Conservation (phyloP, 2,113 vertebrate species). For the Centropus unirufus region DNA sequence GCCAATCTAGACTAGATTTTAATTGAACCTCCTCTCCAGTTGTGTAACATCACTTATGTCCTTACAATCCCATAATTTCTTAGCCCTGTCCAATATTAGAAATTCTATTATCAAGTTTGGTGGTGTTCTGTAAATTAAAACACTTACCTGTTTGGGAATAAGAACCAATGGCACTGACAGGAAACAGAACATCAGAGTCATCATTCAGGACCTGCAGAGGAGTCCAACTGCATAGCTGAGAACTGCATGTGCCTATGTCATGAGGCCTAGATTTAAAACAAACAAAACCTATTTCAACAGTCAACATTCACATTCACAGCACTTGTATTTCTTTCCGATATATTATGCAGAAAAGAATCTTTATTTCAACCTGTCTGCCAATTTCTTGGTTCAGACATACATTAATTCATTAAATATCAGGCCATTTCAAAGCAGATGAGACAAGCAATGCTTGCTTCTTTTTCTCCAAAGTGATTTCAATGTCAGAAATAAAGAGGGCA, state of each 20-base stretch:
- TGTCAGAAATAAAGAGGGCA: not conserved
- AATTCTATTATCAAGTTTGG: not conserved
- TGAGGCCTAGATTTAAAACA: constrained; percentile 73
- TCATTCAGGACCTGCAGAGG: constrained; percentile 86
- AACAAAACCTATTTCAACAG: not conserved
- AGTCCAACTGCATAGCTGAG: constrained; percentile 87
- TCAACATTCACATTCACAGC: not conserved
- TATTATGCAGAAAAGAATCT: not conserved
- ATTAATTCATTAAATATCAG: not conserved
- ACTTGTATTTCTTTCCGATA: not conserved
- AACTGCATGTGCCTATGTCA: constrained; percentile 77
- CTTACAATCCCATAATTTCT: not conserved
- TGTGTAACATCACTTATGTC: not conserved
- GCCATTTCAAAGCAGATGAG: not conserved
- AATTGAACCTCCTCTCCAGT: not conserved
- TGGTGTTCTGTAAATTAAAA: not conserved
- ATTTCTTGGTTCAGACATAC: not conserved
- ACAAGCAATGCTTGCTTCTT: not conserved
- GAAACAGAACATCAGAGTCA: constrained; percentile 87
- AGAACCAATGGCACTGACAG: constrained; percentile 78
- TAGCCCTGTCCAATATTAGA: not conserved
- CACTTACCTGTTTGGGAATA: constrained; percentile 83
- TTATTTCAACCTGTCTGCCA: not conserved
- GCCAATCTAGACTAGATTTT: not conserved
- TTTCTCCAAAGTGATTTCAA: not conserved